Evolutionary conservation across 2,797 vertebrate genomes (phyloP), one percentile per base, ranked within the genome.

Genomic region (Margarornis squamiger): DNA sequence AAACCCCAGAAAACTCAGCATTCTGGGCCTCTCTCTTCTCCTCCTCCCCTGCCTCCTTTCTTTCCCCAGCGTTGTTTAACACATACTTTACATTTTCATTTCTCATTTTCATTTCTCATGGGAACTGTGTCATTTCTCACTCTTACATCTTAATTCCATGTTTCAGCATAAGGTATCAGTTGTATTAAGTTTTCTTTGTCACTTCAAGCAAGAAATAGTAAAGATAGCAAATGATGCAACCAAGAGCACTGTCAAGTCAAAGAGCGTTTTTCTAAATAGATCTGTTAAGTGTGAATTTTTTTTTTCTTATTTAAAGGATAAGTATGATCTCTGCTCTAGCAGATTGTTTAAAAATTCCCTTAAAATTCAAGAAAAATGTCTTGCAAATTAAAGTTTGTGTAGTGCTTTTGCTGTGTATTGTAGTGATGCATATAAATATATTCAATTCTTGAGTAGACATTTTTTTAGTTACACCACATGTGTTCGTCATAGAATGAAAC

Each of bases 121-220:
- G 88, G 90, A 93, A 70, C 67, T 8, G 36, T 84, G 82, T 94
- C 2, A 0, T 74, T 96, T 79, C 79, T 91, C 38, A 49, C 55
- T 95, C 85, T 70, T 91, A 70, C 87, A 78, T 97, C 91, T 91
- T 97, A 92, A 93, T 94, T 94, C 92, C 58, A n/a, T 96, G 79
- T 92, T 95, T 88, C 73, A 76, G 82, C 59, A 38, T 78, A 43
- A 88, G 83, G 51, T 88, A 90, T 91, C 84, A 80, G 57, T 91
- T 90, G 29, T 70, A 75, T 92, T 94, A 93, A 72, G 66, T 93
- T 83, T 94, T 81, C 46, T 88, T 84, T 91, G 76, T 88, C 91
- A 91, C 51, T 92, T 93, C 43, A 59, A 91, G 87, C 46, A 70
- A 84, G 73, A 91, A 66, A 19, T 58, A 48, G 43, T 86, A 70